A percentile compares a stretch with the other conserved stretches of the same genome.
Evolutionary conservation across 2,888 invertebrate species (phyloP).

Genomic region (Trichogramma evanescens): DNA sequence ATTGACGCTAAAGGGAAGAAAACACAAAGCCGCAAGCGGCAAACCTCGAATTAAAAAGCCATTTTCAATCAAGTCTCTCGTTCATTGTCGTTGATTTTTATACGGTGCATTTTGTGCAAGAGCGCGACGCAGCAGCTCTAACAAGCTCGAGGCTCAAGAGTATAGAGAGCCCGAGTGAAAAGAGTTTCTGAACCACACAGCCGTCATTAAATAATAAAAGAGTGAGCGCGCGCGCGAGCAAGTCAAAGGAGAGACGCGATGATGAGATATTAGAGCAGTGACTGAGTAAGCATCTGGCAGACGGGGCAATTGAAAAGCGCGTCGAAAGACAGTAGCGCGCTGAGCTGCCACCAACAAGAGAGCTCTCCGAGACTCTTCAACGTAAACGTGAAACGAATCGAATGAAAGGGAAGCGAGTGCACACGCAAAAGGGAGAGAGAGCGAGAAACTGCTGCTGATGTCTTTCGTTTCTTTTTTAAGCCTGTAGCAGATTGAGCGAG

Average conservation of each 20-base stretch:
- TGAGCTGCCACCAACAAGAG: background rate
- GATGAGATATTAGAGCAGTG: too few species aligned
- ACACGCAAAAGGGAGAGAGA: background rate
- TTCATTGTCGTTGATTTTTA: background rate
- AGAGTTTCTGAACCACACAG: constrained; percentile 2
- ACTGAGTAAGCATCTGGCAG: too few species aligned
- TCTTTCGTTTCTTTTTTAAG: background rate
- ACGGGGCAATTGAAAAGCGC: background rate
- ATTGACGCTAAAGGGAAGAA: background rate
- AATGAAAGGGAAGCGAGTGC: background rate
- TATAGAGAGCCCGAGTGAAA: background rate
- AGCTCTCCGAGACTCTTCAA: background rate
- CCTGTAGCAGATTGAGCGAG: background rate
- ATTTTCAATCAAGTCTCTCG: background rate
- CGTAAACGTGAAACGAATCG: background rate
- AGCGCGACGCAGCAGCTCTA: too few species aligned
- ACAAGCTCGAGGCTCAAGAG: too few species aligned
- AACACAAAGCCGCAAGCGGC: background rate
- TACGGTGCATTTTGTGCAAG: background rate
- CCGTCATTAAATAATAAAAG: constrained; percentile 6
- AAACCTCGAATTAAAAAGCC: background rate
- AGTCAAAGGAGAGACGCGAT: too few species aligned
- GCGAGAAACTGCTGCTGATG: background rate
- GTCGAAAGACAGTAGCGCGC: background rate
- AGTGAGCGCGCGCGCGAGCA: too few species aligned